Base-by-base conservation (phyloP, 2,113 vertebrate species). In the Microcebus lehilahytsara region DNA sequence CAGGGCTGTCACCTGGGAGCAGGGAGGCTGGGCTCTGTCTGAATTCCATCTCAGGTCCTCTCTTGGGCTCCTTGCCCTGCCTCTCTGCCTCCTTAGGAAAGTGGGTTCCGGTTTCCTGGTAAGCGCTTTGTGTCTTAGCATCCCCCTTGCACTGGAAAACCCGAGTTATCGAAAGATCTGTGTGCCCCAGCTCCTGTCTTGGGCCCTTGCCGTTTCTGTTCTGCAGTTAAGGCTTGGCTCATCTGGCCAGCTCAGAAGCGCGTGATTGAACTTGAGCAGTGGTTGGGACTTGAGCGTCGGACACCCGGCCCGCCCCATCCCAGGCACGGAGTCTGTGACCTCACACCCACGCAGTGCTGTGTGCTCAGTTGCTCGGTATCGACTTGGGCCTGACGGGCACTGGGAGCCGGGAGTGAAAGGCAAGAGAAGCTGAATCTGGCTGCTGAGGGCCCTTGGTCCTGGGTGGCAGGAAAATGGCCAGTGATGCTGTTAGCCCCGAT, bases 141-240 rank as follows among this genome's bases (percentile, higher is more conserved):
- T 53, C 88, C 6, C 19, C 34, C 20, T 25, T 16, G 62, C 25
- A 6, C 51, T 13, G 3, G 23, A 32, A 84, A 75, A 46, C n/a
- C 25, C 69, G 5, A 6, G 25, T 40, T 32, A 49, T 53, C 9
- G 0, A 20, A 62, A 25, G 46, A 51, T 23, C 22, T 30, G 30
- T 0, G 30, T 19, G 37, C 40, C 30, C 2, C 13, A 9, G 56
- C 51, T 66, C 79, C 37, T 71, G 25, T 81, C 30, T 3, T 0
- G 16, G 53, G 32, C 17, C 12, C 9, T 27, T 0, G 0, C 80
- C 4, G 4, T 42, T 42, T 58, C 72, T 62, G 0, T 69, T 74
- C 77, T 49, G 51, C 62, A 11, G 23, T 69, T 78, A 49, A 12
- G 83, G 42, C 64, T 67, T 0, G 0, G 51, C 37, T 9, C 27